Evolutionary conservation across 2,888 invertebrate species (phyloP), one percentile per base, ranked within the genome.

Genomic region (Uloborus plumipes): DNA sequence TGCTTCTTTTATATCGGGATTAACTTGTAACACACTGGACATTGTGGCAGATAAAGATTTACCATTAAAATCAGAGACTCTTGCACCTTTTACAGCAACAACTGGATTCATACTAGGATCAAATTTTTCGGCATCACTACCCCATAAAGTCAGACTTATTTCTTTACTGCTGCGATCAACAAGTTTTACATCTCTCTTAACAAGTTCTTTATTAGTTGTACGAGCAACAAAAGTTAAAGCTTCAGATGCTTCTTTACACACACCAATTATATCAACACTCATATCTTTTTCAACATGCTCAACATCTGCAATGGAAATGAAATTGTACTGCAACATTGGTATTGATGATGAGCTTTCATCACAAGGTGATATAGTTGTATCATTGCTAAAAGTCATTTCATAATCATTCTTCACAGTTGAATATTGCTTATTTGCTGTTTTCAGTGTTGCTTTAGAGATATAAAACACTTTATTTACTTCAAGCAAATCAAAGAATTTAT

Each of bases 401-500:
- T 98, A 99, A 88, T 99, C 98, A 88, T 98, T 97, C 86, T 95
- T 94, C 9, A 97, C 89, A 53, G 91, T 92, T 50, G 92, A 92
- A 89, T 92, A 99, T 88, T 95, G 94, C 88, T 97, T 98, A 89
- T 99, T 98, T 0, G 99, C 98, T 1, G 95, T 92, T 89, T 98
- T 98, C n/a, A 99, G 89, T 64, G 91, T 91, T 85, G 94, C 95
- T 84, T 93, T 93, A 64, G 94, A 94, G 84, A 99, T 93, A 88
- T 93, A 96, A 89, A 97, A 99, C 0, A 98, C 87, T 67, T 88
- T 86, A 39, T 86, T 86, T 7, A 95, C 94, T 92, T 98, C 94
- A 86, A 99, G 91, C 90, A 94, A 91, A 87, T 96, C 94, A 88
- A 93, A 97, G 89, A 92, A 98, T 87, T 94, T 95, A 87, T 98